Evolutionary conservation across 2,888 invertebrate species (phyloP), one percentile per base, ranked within the genome.

Genomic region (Eilema caniola): DNA sequence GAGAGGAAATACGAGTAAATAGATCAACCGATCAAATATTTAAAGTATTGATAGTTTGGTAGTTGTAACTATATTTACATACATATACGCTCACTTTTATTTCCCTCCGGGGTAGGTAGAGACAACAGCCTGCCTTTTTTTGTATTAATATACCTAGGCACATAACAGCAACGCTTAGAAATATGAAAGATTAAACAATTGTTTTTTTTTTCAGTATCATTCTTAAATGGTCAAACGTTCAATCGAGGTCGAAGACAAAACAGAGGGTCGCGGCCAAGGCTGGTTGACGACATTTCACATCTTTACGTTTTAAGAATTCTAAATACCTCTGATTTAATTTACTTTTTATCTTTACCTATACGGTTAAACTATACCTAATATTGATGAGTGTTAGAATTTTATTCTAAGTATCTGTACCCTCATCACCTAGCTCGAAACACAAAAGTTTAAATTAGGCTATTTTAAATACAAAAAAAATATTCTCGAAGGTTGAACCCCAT

Each of bases 181-280:
- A 10, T 63, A n/a, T 10, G 25, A 10, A 20, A 63, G 20, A 37
- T 41, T 41, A 20, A 10, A 10, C 24, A 25, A 47, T 11, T 25
- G 20, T 28, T 63, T 47, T 62, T 63, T 33, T 5, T 63, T 20
- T 53, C 47, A 47, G 41, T 41, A 41, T n/a, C 25, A 16, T 28
- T 63, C 41, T 47, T 73, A 71, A 79, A 70, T 75, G 71, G 63
- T 77, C 77, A 70, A 79, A 75, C 53, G 72, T 71, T 74, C 67
- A 67, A 77, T 76, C 79, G 81, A 82, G 82, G 82, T 76, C 78
- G 72, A 74, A 79, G 64, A 67, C 64, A 70, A 64, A 64, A 69
- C 71, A 67, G 76, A 83, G 76, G 82, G 82, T 74, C 82, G 82
- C 71, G 82, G 80, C 80, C 82, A 81, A 80, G 80, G 83, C 79